Percentiles rank a stretch among this genome's conserved stretches.
Evolutionary conservation across 1,140 invertebrate genomes (phyloP).

Genomic region (Drosophila ironensis): DNA sequence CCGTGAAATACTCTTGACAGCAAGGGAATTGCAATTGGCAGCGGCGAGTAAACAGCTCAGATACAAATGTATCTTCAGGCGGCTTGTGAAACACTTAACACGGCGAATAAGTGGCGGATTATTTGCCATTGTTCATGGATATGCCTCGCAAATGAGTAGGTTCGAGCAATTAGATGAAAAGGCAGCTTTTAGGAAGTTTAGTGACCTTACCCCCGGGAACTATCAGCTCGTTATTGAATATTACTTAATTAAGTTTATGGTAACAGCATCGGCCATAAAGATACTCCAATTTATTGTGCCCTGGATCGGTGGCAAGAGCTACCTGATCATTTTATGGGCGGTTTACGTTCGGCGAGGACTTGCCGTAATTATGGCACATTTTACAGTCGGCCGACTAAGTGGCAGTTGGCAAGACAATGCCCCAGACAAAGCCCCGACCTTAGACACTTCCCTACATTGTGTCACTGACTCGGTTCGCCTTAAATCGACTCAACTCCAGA

Average conservation of each 20-base stretch:
- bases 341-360: conserved; percentile 46
- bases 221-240: too few relatives aligned
- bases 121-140: conserved; percentile 15
- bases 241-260: conserved; percentile 18
- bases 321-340: conserved; percentile 50
- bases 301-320: conserved; percentile 5
- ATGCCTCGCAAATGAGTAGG: neutral
- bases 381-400: conserved; percentile 37
- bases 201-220: neutral
- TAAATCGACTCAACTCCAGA: conserved; percentile 6
- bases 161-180: neutral
- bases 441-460: conserved; percentile 73
- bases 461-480: conserved; percentile 24
- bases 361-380: conserved; percentile 31
- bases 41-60: neutral
- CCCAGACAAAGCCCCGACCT: conserved; percentile 41
- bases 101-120: conserved; percentile 11
- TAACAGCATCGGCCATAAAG: neutral
- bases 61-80: neutral
- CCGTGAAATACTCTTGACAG: conserved; percentile 1
- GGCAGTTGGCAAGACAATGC: conserved; percentile 41
- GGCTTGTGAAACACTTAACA: conserved; percentile 9
- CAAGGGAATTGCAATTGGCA: neutral
- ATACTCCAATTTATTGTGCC: conserved; percentile 17
- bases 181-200: neutral